These are phyloP conservation scores for Asobara japonica DNA, from an alignment of 1,140 invertebrate species.

Conservation along the genomic window DNA sequence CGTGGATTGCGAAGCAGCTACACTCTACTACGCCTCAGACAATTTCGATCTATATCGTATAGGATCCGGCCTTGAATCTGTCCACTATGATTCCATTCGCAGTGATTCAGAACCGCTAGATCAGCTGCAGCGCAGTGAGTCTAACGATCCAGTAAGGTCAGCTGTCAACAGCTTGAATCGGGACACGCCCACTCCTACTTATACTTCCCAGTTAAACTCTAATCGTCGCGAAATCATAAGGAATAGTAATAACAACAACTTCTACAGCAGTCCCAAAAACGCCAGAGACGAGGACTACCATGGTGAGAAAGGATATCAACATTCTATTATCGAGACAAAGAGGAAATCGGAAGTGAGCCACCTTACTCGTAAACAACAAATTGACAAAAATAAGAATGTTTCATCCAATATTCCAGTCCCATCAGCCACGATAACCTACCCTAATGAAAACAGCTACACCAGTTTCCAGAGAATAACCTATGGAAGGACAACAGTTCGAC, in stretches of 20 bases:
- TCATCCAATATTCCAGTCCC: constrained; percentile 44
- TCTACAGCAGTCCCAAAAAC: constrained; percentile 73
- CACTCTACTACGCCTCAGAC: constrained; percentile 82
- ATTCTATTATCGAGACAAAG: constrained; percentile 53
- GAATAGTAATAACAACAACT: constrained; percentile 75
- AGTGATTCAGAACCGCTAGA: constrained; percentile 80
- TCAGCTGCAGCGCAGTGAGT: constrained; percentile 79
- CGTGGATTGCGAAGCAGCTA: constrained; percentile 83
- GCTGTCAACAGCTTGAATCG: constrained; percentile 53
- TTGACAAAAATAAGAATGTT: constrained; percentile 42
- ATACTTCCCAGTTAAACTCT: constrained; percentile 50
- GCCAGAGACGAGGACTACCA: constrained; percentile 71
- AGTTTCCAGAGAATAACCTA: constrained; percentile 37
- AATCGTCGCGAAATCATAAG: constrained; percentile 68
- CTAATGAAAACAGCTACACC: constrained; percentile 43
- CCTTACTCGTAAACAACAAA: constrained; percentile 58
- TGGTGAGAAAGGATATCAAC: constrained; percentile 61
- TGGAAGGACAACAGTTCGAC: constrained; percentile 48
- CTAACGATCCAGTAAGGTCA: constrained; percentile 70
- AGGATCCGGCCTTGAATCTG: constrained; percentile 70
- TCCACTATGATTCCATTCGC: constrained; percentile 57
- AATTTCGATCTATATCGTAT: constrained; percentile 85
- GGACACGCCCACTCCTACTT: constrained; percentile 48
- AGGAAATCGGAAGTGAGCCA: constrained; percentile 59
- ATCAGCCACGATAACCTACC: constrained; percentile 41